A percentile compares a stretch with the other conserved stretches of the same genome.
Evolutionary conservation across 2,113 vertebrate genomes (phyloP).

Genomic region (Aspiorhynchus laticeps): DNA sequence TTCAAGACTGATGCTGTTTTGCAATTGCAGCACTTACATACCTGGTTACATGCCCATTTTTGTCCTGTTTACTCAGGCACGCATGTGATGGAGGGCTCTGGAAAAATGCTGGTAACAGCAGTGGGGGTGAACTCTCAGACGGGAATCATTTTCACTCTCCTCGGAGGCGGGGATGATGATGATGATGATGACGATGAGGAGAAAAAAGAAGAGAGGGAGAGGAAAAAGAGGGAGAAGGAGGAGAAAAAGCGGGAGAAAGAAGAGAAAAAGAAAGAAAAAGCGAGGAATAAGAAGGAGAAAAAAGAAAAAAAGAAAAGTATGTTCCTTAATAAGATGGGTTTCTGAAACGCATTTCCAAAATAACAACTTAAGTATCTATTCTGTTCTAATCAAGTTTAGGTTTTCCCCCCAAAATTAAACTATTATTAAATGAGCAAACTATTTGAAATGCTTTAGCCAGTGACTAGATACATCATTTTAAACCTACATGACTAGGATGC

Average conservation of each 20-base stretch:
- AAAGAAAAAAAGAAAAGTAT: slow-evolving; percentile 70
- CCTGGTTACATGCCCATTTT: background rate
- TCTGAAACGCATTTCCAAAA: background rate
- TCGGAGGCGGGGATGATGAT: slow-evolving; percentile 86
- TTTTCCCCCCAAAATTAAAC: background rate
- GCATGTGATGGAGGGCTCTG: slow-evolving; percentile 98
- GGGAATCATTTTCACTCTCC: slow-evolving; percentile 95
- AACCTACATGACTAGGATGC: background rate
- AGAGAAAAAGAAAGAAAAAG: slow-evolving; percentile 59
- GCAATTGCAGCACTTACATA: background rate
- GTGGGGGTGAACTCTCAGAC: slow-evolving; percentile 97
- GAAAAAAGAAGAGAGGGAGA: slow-evolving; percentile 70
- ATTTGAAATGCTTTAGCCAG: background rate
- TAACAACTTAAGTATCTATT: background rate
- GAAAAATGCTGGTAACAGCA: slow-evolving; percentile 93
- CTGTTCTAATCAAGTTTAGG: background rate
- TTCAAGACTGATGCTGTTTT: background rate
- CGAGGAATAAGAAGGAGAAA: slow-evolving; percentile 59
- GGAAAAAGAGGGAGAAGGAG: slow-evolving; percentile 51
- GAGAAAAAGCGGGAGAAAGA: slow-evolving; percentile 61
- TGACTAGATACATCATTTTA: background rate
- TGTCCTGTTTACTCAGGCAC: slow-evolving; percentile 78
- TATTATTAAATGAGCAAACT: background rate
- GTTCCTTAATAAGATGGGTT: slow-evolving; percentile 29
- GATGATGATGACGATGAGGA: slow-evolving; percentile 82